These are phyloP conservation scores for Paramormyrops kingsleyae DNA, from an alignment of 2,113 vertebrate genomes.

Conservation along the genomic window DNA sequence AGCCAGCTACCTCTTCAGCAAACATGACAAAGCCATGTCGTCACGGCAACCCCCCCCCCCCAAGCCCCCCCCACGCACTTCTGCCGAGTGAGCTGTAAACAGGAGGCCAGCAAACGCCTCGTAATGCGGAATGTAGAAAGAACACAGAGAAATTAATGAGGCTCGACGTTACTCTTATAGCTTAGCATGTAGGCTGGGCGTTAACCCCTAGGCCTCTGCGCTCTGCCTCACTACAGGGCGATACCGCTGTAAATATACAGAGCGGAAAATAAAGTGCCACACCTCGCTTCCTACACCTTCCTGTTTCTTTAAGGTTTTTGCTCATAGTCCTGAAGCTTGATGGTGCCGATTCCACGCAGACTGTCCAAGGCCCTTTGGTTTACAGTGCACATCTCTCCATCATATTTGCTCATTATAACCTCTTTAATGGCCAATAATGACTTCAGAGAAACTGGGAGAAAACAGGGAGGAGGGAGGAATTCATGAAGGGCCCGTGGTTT, in stretches of 20 bases:
- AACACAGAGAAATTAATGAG: neutral
- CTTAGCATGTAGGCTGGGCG: neutral
- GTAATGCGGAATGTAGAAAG: neutral
- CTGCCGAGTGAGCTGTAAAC: neutral
- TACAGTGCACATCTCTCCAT: neutral
- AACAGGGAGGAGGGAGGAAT: neutral
- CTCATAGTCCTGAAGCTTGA: neutral
- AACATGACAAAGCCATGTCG: neutral
- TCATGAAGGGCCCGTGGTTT: neutral
- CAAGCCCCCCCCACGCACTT: neutral
- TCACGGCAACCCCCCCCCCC: neutral
- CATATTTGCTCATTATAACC: neutral
- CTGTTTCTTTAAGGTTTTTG: neutral
- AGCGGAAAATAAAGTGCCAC: neutral
- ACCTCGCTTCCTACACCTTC: neutral
- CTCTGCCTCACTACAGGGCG: neutral
- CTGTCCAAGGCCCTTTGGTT: neutral
- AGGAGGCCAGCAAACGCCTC: neutral
- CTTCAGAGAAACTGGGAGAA: neutral
- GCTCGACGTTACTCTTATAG: neutral
- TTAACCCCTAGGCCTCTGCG: neutral
- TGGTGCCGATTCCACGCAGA: neutral
- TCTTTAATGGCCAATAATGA: neutral
- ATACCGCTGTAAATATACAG: neutral
- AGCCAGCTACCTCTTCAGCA: neutral